Conservation (phyloP, 2,888 invertebrate genomes). For the Ametastegia equiseti region DNA sequence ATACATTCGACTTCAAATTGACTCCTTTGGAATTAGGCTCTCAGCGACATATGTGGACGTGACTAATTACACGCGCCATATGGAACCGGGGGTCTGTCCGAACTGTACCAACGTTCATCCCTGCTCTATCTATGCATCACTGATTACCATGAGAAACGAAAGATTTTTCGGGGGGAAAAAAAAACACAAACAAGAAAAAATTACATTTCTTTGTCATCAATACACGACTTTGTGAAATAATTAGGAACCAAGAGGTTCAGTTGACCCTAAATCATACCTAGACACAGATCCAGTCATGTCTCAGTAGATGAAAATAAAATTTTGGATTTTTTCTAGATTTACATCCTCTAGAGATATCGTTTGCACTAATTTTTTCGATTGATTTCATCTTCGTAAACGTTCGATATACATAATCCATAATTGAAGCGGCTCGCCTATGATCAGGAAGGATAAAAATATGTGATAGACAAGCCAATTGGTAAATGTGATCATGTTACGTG, state of each 20-base stretch:
- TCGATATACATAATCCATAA: too few species aligned
- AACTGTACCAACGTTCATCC: conserved; percentile 20
- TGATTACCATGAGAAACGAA: background rate
- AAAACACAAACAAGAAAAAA: background rate
- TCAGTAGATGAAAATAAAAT: background rate
- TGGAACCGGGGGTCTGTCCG: background rate
- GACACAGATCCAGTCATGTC: too few species aligned
- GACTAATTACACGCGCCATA: conserved; percentile 44
- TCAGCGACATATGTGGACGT: conserved; percentile 26
- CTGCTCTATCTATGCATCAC: background rate
- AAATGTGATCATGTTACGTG: background rate
- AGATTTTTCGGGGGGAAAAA: background rate
- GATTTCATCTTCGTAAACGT: too few species aligned
- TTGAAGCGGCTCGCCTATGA: too few species aligned
- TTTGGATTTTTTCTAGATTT: too few species aligned
- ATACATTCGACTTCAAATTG: background rate
- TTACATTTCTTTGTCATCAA: background rate
- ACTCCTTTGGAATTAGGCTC: conserved; percentile 7
- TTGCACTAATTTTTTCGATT: too few species aligned
- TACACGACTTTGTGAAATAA: too few species aligned
- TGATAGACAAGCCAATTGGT: background rate
- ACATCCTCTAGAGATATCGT: too few species aligned
- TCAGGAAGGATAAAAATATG: too few species aligned
- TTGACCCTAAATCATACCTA: too few species aligned
- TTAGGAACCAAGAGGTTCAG: too few species aligned